Conservation (phyloP, 2,888 invertebrate genomes). For the Gymnosoma rotundatum region DNA sequence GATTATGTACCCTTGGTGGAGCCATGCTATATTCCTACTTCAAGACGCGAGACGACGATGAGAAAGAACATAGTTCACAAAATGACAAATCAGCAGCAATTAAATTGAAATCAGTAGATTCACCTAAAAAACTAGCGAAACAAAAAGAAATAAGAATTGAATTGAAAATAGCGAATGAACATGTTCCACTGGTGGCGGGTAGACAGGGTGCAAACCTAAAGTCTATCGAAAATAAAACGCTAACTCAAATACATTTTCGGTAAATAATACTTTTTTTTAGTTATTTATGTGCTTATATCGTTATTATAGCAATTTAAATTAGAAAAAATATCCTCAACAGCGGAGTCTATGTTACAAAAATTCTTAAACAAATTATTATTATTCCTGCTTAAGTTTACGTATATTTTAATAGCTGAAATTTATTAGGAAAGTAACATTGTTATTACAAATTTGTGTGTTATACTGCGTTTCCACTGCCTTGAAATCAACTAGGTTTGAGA, state of each 20-base stretch:
- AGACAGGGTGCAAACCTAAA: constrained; percentile 90
- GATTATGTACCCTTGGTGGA: constrained; percentile 87
- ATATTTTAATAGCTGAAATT: too few relatives aligned
- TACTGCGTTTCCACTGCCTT: too few relatives aligned
- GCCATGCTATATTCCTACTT: constrained; percentile 87
- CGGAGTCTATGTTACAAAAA: too few relatives aligned
- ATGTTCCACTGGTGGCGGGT: constrained; percentile 87
- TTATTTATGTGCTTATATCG: neutral
- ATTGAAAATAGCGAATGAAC: constrained; percentile 85
- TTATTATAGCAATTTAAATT: neutral
- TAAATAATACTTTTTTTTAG: constrained; percentile 69
- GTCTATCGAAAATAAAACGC: constrained; percentile 88
- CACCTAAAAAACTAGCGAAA: constrained; percentile 62
- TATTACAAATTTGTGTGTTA: too few relatives aligned
- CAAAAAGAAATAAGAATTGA: constrained; percentile 83
- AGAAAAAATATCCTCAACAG: too few relatives aligned
- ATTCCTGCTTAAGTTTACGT: too few relatives aligned
- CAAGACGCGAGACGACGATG: constrained; percentile 85
- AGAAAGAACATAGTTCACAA: constrained; percentile 72
- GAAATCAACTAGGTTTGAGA: too few relatives aligned
- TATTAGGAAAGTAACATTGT: too few relatives aligned
- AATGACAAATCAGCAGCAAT: constrained; percentile 8
- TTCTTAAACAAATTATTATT: too few relatives aligned
- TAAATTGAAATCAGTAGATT: neutral
- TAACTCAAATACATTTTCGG: constrained; percentile 84